Percentiles rank a stretch among this genome's conserved stretches.
These are phyloP conservation scores for Trichacis sp. DNA, from an alignment of 2,888 invertebrate genomes.

Conservation along the genomic window DNA sequence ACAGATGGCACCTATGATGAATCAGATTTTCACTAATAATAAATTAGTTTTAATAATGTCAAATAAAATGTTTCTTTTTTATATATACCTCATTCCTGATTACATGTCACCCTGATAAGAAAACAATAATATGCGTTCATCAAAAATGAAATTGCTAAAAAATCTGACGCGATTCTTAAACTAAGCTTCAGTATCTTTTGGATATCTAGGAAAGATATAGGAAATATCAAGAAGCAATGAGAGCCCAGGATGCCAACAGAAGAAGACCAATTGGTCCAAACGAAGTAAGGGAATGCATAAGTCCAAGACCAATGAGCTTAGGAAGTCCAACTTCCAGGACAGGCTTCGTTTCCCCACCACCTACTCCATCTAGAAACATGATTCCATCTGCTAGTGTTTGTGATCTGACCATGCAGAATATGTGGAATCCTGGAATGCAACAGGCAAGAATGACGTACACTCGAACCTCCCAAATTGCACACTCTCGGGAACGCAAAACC, in stretches of 20 bases:
- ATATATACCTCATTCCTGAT: no score
- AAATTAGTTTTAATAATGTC: no score
- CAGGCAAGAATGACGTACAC: slow-evolving; percentile 73
- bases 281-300: slow-evolving; percentile 48
- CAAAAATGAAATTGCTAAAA: no score
- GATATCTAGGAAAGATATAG: slow-evolving; percentile 61
- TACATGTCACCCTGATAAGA: no score
- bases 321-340: slow-evolving; percentile 54
- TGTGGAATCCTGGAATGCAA: slow-evolving; percentile 70
- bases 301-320: slow-evolving; percentile 53
- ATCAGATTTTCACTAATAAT: no score
- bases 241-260: slow-evolving; percentile 70
- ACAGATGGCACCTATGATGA: no score
- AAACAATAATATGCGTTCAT: no score
- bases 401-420: slow-evolving; percentile 57
- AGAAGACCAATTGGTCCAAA: slow-evolving; percentile 54
- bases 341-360: slow-evolving; percentile 46
- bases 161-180: neutral
- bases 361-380: slow-evolving; percentile 57
- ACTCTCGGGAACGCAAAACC: no score
- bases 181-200: neutral
- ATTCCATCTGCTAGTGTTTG: slow-evolving; percentile 64
- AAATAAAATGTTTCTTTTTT: neutral
- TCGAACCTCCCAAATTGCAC: no score
- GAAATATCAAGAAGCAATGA: slow-evolving; percentile 72